Conservation (phyloP, 2,113 vertebrate genomes). For the Caranx ignobilis region DNA sequence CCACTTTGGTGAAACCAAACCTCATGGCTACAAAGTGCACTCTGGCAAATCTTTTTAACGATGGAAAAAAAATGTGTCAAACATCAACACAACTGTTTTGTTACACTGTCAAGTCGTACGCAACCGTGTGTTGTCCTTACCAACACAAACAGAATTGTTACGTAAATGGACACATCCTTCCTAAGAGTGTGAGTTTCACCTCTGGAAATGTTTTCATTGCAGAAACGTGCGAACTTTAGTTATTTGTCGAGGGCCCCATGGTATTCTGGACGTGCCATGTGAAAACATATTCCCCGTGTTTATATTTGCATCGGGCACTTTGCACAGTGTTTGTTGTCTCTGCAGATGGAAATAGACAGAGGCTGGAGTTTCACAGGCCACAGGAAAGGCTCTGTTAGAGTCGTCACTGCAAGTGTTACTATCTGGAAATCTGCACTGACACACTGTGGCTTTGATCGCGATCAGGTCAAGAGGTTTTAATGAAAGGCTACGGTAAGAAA, state of each 20-base stretch:
- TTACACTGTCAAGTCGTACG: slow-evolving; percentile 5
- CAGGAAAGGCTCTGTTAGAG: slow-evolving; percentile 60
- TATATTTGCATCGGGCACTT: slow-evolving; percentile 71
- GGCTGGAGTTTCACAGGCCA: slow-evolving; percentile 69
- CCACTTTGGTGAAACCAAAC: slow-evolving; percentile 46
- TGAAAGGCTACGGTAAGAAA: slow-evolving; percentile 43
- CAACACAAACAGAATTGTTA: slow-evolving; percentile 35
- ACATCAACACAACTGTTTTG: not conserved
- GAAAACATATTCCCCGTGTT: slow-evolving; percentile 77
- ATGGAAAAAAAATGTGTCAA: slow-evolving; percentile 6
- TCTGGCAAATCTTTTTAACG: slow-evolving; percentile 8
- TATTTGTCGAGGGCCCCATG: slow-evolving; percentile 70
- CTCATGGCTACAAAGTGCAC: not conserved
- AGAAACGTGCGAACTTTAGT: slow-evolving; percentile 67
- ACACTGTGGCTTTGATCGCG: not conserved
- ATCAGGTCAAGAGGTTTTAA: slow-evolving; percentile 55
- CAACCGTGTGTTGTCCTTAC: slow-evolving; percentile 6
- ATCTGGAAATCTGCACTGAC: slow-evolving; percentile 33
- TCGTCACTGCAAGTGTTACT: slow-evolving; percentile 37
- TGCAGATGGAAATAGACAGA: slow-evolving; percentile 73
- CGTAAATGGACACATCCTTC: slow-evolving; percentile 29
- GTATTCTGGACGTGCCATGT: slow-evolving; percentile 68
- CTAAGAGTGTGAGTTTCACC: slow-evolving; percentile 21
- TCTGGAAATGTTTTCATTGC: slow-evolving; percentile 65
- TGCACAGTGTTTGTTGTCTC: slow-evolving; percentile 75